phyloP scores from a whole-genome alignment of 1,140 invertebrate genomes.

The Drosophila jambulina region DNA sequence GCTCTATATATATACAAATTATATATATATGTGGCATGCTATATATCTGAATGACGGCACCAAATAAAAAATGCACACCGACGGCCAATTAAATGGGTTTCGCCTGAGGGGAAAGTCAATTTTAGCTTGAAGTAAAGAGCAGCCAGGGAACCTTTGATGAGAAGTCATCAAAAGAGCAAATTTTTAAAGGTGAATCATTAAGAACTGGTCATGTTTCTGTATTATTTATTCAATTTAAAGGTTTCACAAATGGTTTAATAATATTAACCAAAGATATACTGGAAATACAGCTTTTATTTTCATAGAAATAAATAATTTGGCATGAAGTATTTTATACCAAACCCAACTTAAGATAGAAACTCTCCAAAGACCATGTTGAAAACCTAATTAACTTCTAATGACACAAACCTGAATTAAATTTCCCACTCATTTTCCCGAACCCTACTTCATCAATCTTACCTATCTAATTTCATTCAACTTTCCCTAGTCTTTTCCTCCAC shows the following conservation, averaged over 20 bases:
- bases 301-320: neutral
- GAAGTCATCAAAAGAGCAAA: neutral
- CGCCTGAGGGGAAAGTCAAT: conserved; percentile 17
- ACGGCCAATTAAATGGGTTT: conserved; percentile 40
- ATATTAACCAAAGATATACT: neutral
- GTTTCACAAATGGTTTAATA: neutral
- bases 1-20: conserved; percentile 4
- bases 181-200: too few species aligned
- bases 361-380: neutral
- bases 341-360: neutral
- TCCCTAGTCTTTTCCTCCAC: neutral
- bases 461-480: conserved; percentile 39
- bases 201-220: too few species aligned
- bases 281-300: neutral
- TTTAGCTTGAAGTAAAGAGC: neutral
- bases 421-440: neutral
- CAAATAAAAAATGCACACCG: conserved; percentile 19
- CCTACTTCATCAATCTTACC: conserved; percentile 12
- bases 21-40: neutral
- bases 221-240: neutral
- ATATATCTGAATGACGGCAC: conserved; percentile 15
- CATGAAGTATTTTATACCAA: neutral
- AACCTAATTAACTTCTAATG: neutral
- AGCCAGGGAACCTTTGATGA: too few species aligned
- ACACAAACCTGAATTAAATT: neutral